Conservation (phyloP, 2,797 vertebrate species). For the Gymnodraco acuticeps region DNA sequence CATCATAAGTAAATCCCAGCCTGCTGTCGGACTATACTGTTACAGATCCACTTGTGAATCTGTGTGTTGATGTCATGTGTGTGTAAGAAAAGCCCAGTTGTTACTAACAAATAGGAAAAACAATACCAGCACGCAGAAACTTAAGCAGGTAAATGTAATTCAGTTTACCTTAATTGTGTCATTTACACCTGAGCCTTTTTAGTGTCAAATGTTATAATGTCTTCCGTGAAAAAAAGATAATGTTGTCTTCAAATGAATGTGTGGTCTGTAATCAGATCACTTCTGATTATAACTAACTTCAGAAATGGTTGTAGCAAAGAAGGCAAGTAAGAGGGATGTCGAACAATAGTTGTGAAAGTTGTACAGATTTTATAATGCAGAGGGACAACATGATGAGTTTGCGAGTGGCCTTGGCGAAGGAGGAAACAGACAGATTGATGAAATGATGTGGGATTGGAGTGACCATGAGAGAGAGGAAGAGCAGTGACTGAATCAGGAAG, state of each 20-base stretch:
- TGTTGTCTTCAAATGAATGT: conserved; percentile 3
- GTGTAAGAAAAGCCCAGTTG: no score
- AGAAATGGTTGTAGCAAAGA: background rate
- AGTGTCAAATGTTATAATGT: background rate
- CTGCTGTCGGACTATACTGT: background rate
- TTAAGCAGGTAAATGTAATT: background rate
- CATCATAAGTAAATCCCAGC: background rate
- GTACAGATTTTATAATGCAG: conserved; percentile 4
- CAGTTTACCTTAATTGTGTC: background rate
- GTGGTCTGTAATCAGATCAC: background rate
- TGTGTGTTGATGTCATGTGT: background rate
- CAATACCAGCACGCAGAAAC: background rate
- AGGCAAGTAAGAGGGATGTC: background rate
- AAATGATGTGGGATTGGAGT: background rate
- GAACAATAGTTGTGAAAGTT: conserved; percentile 17
- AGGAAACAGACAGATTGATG: conserved; percentile 24
- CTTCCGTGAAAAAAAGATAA: no score
- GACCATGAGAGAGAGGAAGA: background rate
- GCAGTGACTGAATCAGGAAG: background rate
- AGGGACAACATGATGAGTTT: conserved; percentile 25
- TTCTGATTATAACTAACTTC: background rate
- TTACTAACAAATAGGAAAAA: background rate
- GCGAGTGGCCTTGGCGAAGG: background rate
- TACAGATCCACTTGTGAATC: background rate
- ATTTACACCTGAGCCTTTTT: background rate